Percentiles rank a stretch among this genome's conserved stretches.
These are phyloP conservation scores for Acleris holmiana DNA, from an alignment of 2,888 invertebrate genomes.

Conservation along the genomic window DNA sequence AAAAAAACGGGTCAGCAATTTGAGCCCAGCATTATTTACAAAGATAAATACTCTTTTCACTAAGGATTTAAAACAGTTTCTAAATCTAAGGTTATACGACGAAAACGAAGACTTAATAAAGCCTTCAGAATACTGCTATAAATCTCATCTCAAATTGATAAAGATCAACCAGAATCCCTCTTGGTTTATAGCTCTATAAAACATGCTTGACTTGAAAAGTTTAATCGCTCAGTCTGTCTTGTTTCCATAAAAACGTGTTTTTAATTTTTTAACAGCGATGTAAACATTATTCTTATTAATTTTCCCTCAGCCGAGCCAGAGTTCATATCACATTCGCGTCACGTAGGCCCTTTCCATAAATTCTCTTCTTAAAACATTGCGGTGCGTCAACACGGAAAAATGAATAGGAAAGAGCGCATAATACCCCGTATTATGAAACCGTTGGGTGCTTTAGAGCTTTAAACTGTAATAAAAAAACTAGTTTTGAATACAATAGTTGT, in stretches of 20 bases:
- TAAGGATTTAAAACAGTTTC: slow-evolving; percentile 16
- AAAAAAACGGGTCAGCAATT: slow-evolving; percentile 66
- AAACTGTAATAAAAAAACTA: slow-evolving; percentile 1
- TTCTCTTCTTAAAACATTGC: slow-evolving; percentile 63
- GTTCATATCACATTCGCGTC: slow-evolving; percentile 60
- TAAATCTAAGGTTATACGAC: slow-evolving; percentile 22
- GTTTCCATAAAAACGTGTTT: slow-evolving; percentile 42
- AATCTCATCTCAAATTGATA: slow-evolving; percentile 36
- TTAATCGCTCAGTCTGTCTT: slow-evolving; percentile 43
- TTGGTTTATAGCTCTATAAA: slow-evolving; percentile 40
- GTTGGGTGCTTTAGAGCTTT: neutral
- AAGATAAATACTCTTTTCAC: slow-evolving; percentile 30
- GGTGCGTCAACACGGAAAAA: slow-evolving; percentile 57
- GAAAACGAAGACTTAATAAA: slow-evolving; percentile 22
- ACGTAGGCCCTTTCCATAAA: slow-evolving; percentile 68
- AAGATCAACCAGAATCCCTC: slow-evolving; percentile 34
- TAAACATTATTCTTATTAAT: slow-evolving; percentile 56
- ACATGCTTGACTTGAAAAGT: slow-evolving; percentile 40
- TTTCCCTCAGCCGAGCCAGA: slow-evolving; percentile 45
- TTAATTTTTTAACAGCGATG: slow-evolving; percentile 38
- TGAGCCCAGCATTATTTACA: slow-evolving; percentile 22
- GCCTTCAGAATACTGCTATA: slow-evolving; percentile 28
- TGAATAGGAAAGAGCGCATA: slow-evolving; percentile 45
- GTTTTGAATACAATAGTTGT: neutral
- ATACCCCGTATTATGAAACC: slow-evolving; percentile 10